phyloP scores from a whole-genome alignment of 2,797 vertebrate species.

The Micromesistius poutassou region DNA sequence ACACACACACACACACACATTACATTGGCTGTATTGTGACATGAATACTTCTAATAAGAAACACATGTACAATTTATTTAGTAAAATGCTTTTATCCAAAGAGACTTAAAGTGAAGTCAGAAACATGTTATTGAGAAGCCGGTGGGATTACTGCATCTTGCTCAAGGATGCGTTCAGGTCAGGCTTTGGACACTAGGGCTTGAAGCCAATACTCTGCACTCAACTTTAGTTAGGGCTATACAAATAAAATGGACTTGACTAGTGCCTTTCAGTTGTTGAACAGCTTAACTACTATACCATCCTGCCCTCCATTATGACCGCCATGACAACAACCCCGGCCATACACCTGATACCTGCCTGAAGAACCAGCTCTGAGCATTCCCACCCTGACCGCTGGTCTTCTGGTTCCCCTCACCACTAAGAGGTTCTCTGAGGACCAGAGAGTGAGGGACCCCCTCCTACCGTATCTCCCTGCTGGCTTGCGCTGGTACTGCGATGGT shows the following conservation, averaged over 20 bases:
- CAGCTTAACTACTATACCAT: background rate
- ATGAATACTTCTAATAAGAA: background rate
- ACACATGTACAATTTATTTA: background rate
- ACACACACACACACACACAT: conserved; percentile 75
- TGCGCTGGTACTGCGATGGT: conserved; percentile 81
- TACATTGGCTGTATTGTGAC: conserved; percentile 46
- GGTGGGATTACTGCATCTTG: background rate
- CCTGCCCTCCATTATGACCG: background rate
- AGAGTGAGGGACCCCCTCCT: conserved; percentile 21
- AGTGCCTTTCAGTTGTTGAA: background rate
- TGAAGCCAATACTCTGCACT: background rate
- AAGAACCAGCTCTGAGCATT: background rate
- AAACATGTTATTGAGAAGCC: background rate
- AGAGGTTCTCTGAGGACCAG: background rate
- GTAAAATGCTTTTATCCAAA: background rate
- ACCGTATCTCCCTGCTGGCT: conserved; percentile 80
- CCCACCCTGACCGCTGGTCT: background rate
- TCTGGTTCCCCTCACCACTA: background rate
- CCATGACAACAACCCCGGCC: background rate
- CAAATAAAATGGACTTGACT: background rate
- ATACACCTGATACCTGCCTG: background rate
- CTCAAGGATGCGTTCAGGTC: background rate
- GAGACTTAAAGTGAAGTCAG: background rate
- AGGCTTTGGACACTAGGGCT: background rate
- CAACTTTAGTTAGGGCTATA: background rate